A percentile compares a stretch with the other conserved stretches of the same genome.
phyloP scores from a whole-genome alignment of 1,140 invertebrate genomes.

The Caenorhabditis remanei region DNA sequence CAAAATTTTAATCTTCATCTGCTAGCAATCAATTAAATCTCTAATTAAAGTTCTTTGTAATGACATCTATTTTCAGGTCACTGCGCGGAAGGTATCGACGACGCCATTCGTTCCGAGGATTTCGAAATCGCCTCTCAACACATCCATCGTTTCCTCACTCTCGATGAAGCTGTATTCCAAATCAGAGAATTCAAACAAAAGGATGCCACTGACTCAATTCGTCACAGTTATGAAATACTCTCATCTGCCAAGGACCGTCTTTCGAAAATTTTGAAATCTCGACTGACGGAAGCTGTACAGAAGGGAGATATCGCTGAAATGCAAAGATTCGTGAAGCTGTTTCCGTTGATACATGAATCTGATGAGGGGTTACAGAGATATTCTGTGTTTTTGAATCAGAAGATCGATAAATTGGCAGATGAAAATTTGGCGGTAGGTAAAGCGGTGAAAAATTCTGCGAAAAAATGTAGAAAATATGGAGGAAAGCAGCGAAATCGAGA shows the following conservation, averaged over 20 bases:
- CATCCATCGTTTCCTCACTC: slow-evolving; percentile 92
- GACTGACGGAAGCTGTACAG: slow-evolving; percentile 92
- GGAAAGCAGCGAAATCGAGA: background rate
- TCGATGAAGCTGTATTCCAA: slow-evolving; percentile 89
- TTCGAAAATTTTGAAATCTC: slow-evolving; percentile 84
- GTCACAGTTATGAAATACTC: slow-evolving; percentile 82
- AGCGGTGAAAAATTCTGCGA: too few species aligned
- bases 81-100: slow-evolving; percentile 93
- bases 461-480: too few species aligned
- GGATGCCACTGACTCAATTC: slow-evolving; percentile 72
- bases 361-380: slow-evolving; percentile 91
- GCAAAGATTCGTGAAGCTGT: slow-evolving; percentile 86
- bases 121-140: slow-evolving; percentile 90
- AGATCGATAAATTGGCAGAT: slow-evolving; percentile 76
- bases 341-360: slow-evolving; percentile 92
- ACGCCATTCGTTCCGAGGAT: slow-evolving; percentile 88
- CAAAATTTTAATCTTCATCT: too few species aligned
- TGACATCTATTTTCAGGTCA: background rate
- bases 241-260: slow-evolving; percentile 88
- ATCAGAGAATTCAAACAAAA: slow-evolving; percentile 79
- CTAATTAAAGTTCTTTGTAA: too few species aligned
- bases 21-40: too few species aligned
- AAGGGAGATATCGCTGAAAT: slow-evolving; percentile 87
- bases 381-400: slow-evolving; percentile 87
- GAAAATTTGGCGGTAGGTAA: slow-evolving; percentile 81